Evolutionary conservation across 2,113 vertebrate species (phyloP), one percentile per base, ranked within the genome.

Genomic region (Erinaceus europaeus): DNA sequence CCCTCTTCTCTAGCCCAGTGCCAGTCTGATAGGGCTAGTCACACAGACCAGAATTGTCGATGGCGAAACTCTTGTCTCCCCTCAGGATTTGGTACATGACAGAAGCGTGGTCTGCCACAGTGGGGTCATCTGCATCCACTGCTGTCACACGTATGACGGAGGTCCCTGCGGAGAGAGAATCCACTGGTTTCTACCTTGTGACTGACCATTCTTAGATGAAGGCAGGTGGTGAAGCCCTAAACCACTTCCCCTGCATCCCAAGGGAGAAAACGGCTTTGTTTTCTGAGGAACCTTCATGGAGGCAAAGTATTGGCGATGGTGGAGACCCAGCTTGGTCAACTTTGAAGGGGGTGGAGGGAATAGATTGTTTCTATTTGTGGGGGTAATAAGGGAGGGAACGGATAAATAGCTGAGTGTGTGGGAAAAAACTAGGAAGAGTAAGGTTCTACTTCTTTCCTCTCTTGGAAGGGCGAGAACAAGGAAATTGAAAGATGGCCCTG

Each of bases 51-150:
- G 95, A 95, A 8, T 87, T 40, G 40, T 98, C 90, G n/a, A 99
- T 98, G 76, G 81, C 74, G 77, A 99, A 99, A 38, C 97, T 7
- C 6, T 98, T 93, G 0, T 96, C 94, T 68, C 97, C 97, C 34
- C 88, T 88, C 82, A 96, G 94, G 84, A 99, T 73, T 17, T 97
- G 97, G 81, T 99, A 99, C 38, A 89, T 94, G 62, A 99, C 96
- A 0, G 95, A 96, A 89, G 97, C 97, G 0, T 99, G 98, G 4
- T 96, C 97, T 6, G 97, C 90, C n/a, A 98, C 97, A 0, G 97
- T 98, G 36, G 98, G 98, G 79, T 99, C 99, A 40, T 99, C 99
- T 27, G 97, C 97, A 57, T 99, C 99, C 6, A 98, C 96, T 0
- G 99, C 99, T 18, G 68, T 98, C 90, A 99, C 97, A 57, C 81